Evolutionary conservation across 2,113 vertebrate species (phyloP), one percentile per base, ranked within the genome.

Genomic region (Oryzias curvinotus): DNA sequence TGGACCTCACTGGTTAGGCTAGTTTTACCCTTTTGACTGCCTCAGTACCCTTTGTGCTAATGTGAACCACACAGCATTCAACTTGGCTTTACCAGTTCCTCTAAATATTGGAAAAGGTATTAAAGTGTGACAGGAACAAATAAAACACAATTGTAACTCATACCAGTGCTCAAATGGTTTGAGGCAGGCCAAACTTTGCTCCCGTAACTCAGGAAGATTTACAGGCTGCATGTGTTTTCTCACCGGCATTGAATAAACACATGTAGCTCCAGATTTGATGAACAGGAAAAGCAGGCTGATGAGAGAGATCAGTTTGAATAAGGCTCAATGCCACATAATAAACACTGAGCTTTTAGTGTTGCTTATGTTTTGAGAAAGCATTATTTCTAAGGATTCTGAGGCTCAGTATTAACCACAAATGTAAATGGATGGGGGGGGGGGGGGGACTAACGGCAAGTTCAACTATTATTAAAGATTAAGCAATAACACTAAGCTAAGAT

Each of bases 211-310:
- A 13, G 23, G 75, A 55, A 43, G 54, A 59, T 71, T 42, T 51
- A 55, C 26, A 57, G 30, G 63, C 48, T 58, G 43, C 3, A 12
- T 57, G 55, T 61, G 62, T 75, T 79, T 85, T 85, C 65, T 62
- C 36, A 78, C 62, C 60, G 56, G 7, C 68, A 64, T 62, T 66
- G 65, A 75, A 78, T 62, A 80, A 80, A 87, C 62, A 81, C 76
- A 51, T 25, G 62, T 30, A 18, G 57, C 21, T 63, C 16, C 43
- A 67, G 48, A 71, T 83, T 81, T 78, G 75, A 80, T 62, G 59
- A 79, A 67, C 63, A 73, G 73, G 68, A 79, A 74, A 84, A 65
- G 73, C 43, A 62, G 25, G 7, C 45, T 59, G 68, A 78, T 69
- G 73, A 71, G 66, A 59, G 57, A 73, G 75, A 80, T 77, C 42